Conservation (phyloP, 2,113 vertebrate genomes). For the Psittacara wagleri region DNA sequence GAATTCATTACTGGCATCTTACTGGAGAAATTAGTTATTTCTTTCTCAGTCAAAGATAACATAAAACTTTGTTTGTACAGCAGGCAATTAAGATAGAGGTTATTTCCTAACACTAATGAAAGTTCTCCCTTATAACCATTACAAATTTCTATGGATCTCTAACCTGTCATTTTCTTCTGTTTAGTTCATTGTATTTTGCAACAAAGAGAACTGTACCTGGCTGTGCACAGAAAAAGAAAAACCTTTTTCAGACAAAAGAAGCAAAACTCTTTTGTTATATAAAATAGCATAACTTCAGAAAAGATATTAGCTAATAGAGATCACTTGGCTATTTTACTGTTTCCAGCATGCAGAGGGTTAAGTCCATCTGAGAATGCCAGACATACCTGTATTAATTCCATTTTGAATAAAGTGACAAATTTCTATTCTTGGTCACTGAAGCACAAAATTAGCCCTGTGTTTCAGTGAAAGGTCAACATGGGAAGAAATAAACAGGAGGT, state of each 20-base stretch:
- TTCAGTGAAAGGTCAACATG: slow-evolving; percentile 76
- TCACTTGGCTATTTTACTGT: not conserved
- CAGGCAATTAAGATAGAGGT: slow-evolving; percentile 66
- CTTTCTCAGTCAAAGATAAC: slow-evolving; percentile 55
- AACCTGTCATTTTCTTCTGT: slow-evolving; percentile 43
- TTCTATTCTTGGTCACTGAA: slow-evolving; percentile 81
- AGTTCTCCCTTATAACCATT: slow-evolving; percentile 49
- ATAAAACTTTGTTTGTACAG: slow-evolving; percentile 57
- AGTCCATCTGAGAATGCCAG: slow-evolving; percentile 56
- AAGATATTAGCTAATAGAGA: slow-evolving; percentile 12
- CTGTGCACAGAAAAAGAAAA: slow-evolving; percentile 51
- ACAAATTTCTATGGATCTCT: slow-evolving; percentile 51
- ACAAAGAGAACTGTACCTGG: slow-evolving; percentile 27
- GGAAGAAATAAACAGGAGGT: slow-evolving; percentile 68
- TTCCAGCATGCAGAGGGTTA: slow-evolving; percentile 58
- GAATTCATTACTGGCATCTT: slow-evolving; percentile 62
- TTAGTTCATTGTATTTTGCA: slow-evolving; percentile 57
- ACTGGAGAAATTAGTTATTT: slow-evolving; percentile 66
- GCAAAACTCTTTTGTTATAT: slow-evolving; percentile 64
- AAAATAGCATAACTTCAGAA: slow-evolving; percentile 22
- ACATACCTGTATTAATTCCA: slow-evolving; percentile 75
- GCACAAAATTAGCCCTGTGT: slow-evolving; percentile 83
- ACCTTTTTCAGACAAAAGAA: slow-evolving; percentile 60
- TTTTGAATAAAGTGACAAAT: slow-evolving; percentile 84
- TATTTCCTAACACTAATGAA: slow-evolving; percentile 66